Evolutionary conservation across 2,113 vertebrate species (phyloP).

Genomic region (Petrocephalus microphthalmus): DNA sequence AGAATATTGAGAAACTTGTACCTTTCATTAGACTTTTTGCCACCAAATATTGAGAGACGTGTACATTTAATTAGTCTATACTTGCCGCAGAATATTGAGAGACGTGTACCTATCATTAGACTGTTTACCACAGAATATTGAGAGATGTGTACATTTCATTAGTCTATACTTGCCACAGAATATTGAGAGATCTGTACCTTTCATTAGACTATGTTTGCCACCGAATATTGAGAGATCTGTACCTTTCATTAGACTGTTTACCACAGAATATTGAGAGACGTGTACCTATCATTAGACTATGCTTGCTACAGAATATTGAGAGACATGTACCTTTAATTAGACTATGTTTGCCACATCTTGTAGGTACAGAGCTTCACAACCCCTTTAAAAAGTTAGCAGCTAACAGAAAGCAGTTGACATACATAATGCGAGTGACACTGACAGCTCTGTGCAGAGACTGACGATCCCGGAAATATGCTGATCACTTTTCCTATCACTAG

Average conservation of each 20-base stretch:
- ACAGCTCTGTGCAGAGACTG: background rate
- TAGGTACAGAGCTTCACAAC: background rate
- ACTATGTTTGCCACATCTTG: background rate
- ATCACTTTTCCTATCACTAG: background rate
- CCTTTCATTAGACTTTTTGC: no score
- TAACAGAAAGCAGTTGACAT: background rate
- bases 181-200: background rate
- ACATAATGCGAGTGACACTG: background rate
- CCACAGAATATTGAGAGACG: no score
- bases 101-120: no score
- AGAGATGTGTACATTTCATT: background rate
- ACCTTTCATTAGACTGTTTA: background rate
- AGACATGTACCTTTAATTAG: background rate
- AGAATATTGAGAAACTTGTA: no score
- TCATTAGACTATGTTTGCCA: no score
- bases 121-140: background rate
- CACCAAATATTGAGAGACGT: background rate
- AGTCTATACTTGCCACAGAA: background rate
- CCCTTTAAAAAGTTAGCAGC: background rate
- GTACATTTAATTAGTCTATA: background rate
- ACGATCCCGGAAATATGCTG: background rate
- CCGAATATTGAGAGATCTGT: background rate
- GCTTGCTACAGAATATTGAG: background rate
- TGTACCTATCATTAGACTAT: no score
- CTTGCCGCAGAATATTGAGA: background rate